A percentile compares a stretch with the other conserved stretches of the same genome.
Conservation (phyloP, 2,113 vertebrate species). For the Emberiza fucata region DNA sequence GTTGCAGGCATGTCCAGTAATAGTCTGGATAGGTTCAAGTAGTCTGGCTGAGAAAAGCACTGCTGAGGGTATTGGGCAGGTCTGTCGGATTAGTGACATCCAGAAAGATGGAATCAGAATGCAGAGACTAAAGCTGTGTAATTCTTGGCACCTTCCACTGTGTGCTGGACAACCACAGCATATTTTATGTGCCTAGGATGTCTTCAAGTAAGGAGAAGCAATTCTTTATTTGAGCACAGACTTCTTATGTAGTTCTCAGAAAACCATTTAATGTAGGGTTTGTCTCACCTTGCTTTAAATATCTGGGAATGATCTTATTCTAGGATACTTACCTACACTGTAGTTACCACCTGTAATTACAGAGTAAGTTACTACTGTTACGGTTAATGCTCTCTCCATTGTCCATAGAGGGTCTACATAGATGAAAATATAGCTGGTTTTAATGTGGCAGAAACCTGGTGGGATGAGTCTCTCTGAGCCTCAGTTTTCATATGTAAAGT, state of each 20-base stretch:
- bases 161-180: fast-evolving
- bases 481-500: neutral
- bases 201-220: neutral
- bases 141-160: neutral
- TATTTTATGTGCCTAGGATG: neutral
- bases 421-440: neutral
- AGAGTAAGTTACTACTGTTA: neutral
- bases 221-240: neutral
- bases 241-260: neutral
- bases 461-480: neutral
- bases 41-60: neutral
- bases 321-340: neutral
- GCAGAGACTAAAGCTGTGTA: neutral
- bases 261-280: neutral
- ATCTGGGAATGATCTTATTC: neutral
- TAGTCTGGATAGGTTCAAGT: neutral
- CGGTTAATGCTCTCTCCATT: neutral
- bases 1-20: neutral
- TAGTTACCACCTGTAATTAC: neutral
- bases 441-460: neutral
- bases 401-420: neutral
- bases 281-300: neutral
- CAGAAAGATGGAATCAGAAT: neutral
- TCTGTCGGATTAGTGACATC: neutral
- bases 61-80: neutral